Evolutionary conservation across 2,113 vertebrate genomes (phyloP).

Genomic region (Lepus americanus): DNA sequence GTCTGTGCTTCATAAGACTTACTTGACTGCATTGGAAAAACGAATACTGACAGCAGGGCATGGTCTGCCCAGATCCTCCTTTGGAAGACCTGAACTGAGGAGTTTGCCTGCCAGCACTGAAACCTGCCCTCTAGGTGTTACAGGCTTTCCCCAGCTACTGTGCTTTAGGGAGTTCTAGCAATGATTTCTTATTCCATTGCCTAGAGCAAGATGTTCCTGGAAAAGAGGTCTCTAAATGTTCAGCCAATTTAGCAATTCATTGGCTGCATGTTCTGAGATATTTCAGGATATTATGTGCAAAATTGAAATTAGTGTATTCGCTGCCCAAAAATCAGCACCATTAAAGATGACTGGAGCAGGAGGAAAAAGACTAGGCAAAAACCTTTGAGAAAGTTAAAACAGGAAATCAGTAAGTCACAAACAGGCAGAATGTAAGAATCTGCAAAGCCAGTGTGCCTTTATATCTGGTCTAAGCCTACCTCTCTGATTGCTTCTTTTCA

Average conservation of each 20-base stretch:
- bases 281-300: constrained; percentile 46
- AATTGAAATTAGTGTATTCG: constrained; percentile 55
- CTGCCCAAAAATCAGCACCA: constrained; percentile 27
- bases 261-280: constrained; percentile 44
- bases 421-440: neutral
- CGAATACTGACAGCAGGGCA: neutral
- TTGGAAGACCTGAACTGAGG: constrained; percentile 38
- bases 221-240: constrained; percentile 30
- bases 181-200: neutral
- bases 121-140: neutral
- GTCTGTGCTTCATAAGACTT: neutral
- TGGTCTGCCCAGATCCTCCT: constrained; percentile 19
- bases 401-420: constrained; percentile 37
- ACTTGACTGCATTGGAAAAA: neutral
- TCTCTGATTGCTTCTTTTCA: neutral
- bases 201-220: constrained; percentile 67
- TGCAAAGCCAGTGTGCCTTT: neutral
- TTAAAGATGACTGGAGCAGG: neutral
- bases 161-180: constrained; percentile 59
- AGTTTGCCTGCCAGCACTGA: neutral
- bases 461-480: neutral
- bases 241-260: neutral
- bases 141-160: constrained; percentile 5
- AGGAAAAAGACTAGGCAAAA: constrained; percentile 21
- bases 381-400: constrained; percentile 52